These are phyloP conservation scores for Thryonomys swinderianus DNA, from an alignment of 2,113 vertebrate species.

Conservation along the genomic window DNA sequence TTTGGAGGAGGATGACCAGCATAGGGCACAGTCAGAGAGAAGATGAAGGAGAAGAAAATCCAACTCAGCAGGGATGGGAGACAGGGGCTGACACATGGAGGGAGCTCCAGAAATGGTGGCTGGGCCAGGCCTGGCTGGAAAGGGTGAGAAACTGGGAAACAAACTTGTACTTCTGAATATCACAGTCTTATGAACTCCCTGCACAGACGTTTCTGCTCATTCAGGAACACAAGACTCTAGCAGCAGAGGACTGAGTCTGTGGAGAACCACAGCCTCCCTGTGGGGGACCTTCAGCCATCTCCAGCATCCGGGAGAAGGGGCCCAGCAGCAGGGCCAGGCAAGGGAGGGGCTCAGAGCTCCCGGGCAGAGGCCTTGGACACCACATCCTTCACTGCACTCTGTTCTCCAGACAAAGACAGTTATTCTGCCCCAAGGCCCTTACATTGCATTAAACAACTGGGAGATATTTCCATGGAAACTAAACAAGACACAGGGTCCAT, in stretches of 20 bases:
- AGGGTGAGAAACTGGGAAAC: background rate
- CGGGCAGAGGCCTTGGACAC: rapidly evolving
- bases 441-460: background rate
- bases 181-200: background rate
- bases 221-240: background rate
- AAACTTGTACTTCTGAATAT: background rate
- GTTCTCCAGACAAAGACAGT: background rate
- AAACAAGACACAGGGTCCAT: background rate
- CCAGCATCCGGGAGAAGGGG: background rate
- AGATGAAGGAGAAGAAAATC: background rate
- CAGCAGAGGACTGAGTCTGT: background rate
- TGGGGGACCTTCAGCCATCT: too few relatives aligned
- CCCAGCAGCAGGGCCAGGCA: background rate
- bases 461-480: background rate
- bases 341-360: rapidly evolving
- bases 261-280: rapidly evolving
- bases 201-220: background rate
- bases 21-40: background rate
- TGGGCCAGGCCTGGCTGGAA: background rate
- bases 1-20: background rate
- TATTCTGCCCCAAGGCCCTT: background rate
- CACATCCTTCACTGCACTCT: background rate
- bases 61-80: background rate
- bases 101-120: too few relatives aligned
- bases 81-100: background rate